Conservation (phyloP, 2,888 invertebrate genomes). For the Antheraea assamensis region DNA sequence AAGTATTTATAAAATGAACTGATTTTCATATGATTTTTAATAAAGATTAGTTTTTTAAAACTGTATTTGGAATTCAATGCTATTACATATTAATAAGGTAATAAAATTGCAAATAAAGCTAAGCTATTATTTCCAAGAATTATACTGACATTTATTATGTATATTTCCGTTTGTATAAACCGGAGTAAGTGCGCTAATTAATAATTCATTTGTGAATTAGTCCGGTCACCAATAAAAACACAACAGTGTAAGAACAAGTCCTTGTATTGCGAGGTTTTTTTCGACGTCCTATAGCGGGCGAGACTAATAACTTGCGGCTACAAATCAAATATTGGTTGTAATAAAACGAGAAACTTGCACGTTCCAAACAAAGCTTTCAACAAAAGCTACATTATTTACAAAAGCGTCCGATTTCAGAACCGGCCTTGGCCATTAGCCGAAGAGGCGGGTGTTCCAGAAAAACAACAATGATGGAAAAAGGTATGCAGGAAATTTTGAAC, state of each 20-base stretch:
- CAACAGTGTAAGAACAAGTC: constrained; percentile 27
- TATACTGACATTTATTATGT: background rate
- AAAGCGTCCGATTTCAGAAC: constrained; percentile 45
- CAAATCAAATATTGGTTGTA: constrained; percentile 66
- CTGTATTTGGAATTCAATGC: no score
- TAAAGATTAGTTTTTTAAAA: background rate
- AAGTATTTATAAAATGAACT: background rate
- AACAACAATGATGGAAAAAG: constrained; percentile 35
- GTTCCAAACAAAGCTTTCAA: constrained; percentile 30
- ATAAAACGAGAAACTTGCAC: constrained; percentile 51
- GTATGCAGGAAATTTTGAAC: constrained; percentile 15
- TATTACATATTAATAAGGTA: no score
- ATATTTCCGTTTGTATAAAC: background rate
- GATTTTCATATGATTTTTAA: background rate
- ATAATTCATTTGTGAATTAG: background rate
- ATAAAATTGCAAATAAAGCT: no score
- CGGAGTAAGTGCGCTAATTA: background rate
- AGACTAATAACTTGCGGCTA: constrained; percentile 51
- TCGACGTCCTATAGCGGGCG: constrained; percentile 27
- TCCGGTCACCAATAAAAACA: constrained; percentile 10
- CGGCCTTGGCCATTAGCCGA: constrained; percentile 41
- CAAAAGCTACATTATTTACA: constrained; percentile 37
- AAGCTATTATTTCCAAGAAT: no score
- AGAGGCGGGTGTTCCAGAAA: constrained; percentile 38
- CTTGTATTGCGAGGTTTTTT: constrained; percentile 38